Conservation (phyloP, 2,797 vertebrate species). For the Emydoidea blandingii region DNA sequence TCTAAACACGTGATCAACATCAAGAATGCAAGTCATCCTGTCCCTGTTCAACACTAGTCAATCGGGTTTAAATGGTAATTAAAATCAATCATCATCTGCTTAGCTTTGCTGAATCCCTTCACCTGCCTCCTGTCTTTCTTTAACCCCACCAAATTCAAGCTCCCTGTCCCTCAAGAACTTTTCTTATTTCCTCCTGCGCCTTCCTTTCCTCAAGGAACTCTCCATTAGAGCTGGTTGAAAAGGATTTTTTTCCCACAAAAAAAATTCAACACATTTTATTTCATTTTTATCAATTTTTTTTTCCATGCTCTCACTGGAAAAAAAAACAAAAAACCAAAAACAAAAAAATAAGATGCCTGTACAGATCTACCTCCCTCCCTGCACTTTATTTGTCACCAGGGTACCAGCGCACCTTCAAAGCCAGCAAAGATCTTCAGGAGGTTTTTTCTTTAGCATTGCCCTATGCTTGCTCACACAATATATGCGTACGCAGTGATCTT, state of each 20-base stretch:
- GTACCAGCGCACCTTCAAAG: neutral
- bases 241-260: neutral
- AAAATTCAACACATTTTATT: neutral
- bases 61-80: neutral
- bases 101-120: neutral
- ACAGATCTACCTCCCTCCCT: neutral
- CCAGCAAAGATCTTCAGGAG: neutral
- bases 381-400: neutral
- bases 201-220: neutral
- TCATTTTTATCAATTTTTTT: neutral
- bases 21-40: neutral
- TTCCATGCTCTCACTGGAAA: neutral
- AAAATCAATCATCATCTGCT: neutral
- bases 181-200: neutral
- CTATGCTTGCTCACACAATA: neutral
- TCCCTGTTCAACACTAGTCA: too few species aligned
- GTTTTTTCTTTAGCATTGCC: neutral
- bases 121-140: neutral
- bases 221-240: neutral
- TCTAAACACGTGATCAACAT: accelerated
- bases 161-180: neutral
- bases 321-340: neutral
- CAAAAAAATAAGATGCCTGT: neutral
- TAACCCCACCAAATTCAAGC: neutral
- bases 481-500: neutral